Base-by-base conservation (phyloP, 2,888 invertebrate species). In the Listrodromus nycthemerus region DNA sequence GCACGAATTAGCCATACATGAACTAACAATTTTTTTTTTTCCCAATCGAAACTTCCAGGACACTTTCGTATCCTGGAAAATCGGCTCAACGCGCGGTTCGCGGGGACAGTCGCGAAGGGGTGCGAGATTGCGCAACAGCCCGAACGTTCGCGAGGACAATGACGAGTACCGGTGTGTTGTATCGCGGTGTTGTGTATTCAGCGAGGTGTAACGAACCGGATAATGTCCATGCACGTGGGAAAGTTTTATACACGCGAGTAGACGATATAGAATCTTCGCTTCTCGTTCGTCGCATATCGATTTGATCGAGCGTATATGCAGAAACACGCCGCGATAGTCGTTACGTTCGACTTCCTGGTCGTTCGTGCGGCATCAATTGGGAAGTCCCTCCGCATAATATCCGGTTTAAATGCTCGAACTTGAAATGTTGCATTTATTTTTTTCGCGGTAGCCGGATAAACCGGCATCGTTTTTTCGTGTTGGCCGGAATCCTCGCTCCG, bases 121-220 rank as follows among this genome's bases (percentile, higher is more conserved):
- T 4, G 66, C 37, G 10, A 66, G 13, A 76, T 78, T 78, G 58
- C 61, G 77, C 69, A 77, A 77, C 13, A 13, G 33, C 61, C 61
- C 19, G 30, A 76, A 67, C 61, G 48, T 69, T 58, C 45, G 61
- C 33, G 50, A 21, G 6, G 8, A 48, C 41, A 69, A 77, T 61
- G 33, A 41, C 45, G 45, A 30, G 7, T 69, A 21, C 10, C 55
- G 55, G 4, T 13, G 4, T 13, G 13, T 55, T 24, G 13, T 55
- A 24, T 24, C 1, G 55, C 55, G 55, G 24, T 21, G 55, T n/a
- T 50, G 30, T 27, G 30, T 69, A 30, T 30, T 5, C 24, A 19
- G 24, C 33, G 55, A 55, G 55, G 55, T 21, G 21, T 50, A 55
- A 13, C 55, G 55, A 24, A 13, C 70, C 30, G 50, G n/a, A 10